Conservation (phyloP, 2,888 invertebrate genomes). For the Eilema caniola region DNA sequence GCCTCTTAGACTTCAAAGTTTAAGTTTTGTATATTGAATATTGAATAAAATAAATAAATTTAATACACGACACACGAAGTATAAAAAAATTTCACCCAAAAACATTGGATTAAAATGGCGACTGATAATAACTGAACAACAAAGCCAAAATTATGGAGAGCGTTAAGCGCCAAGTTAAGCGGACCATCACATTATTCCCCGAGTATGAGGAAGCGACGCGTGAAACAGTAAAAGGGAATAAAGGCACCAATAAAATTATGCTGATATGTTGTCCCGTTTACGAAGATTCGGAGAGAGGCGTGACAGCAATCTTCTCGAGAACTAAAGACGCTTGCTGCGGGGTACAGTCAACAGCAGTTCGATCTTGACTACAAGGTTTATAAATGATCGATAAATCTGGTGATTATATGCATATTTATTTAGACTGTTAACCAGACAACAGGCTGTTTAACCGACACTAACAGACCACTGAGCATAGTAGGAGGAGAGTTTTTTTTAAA, state of each 20-base stretch:
- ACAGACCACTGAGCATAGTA: too few relatives aligned
- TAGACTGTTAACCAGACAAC: too few relatives aligned
- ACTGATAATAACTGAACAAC: not conserved
- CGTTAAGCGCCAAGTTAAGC: not conserved
- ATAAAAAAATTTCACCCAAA: not conserved
- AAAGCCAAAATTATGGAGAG: not conserved
- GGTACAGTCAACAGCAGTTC: too few relatives aligned
- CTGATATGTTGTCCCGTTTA: not conserved
- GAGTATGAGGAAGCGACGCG: constrained; percentile 1
- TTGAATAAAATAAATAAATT: not conserved
- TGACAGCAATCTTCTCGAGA: not conserved
- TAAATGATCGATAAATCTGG: too few relatives aligned
- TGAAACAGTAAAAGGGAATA: not conserved
- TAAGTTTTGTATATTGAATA: not conserved
- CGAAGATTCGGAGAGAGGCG: not conserved
- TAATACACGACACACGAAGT: not conserved
- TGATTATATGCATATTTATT: too few relatives aligned
- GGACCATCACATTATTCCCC: not conserved
- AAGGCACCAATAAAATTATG: not conserved
- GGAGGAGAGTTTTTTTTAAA: too few relatives aligned
- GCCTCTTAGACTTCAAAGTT: not conserved
- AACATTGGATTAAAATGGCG: not conserved
- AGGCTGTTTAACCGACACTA: too few relatives aligned
- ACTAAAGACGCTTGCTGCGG: not conserved
- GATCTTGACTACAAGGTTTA: too few relatives aligned